These are phyloP conservation scores for Pteropus alecto DNA, from an alignment of 2,113 vertebrate genomes.

Conservation along the genomic window DNA sequence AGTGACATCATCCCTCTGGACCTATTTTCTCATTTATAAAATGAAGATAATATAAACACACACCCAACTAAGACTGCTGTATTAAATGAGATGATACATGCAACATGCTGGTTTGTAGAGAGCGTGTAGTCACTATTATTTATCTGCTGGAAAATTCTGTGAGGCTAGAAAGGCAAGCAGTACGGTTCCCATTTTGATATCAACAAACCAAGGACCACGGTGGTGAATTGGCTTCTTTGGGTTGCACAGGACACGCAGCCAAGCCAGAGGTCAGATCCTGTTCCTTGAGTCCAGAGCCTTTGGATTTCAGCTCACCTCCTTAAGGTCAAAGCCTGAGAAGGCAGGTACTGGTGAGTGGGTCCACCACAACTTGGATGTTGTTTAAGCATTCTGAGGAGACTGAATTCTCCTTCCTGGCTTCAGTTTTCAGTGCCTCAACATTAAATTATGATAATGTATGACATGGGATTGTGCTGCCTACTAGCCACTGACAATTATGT, in stretches of 20 bases:
- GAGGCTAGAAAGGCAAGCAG: neutral
- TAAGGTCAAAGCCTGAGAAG: neutral
- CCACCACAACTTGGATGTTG: too few relatives aligned
- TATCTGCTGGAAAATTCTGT: neutral
- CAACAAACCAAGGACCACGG: neutral
- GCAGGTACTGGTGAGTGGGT: rapidly evolving
- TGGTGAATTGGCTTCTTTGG: neutral
- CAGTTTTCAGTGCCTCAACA: neutral
- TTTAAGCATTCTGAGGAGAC: neutral
- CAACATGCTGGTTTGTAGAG: too few relatives aligned
- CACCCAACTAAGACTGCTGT: neutral
- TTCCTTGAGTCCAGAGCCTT: neutral
- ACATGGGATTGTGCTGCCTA: neutral
- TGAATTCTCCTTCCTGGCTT: neutral
- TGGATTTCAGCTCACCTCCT: neutral
- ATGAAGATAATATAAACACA: neutral
- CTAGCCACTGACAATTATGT: neutral
- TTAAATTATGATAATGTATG: neutral
- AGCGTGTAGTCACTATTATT: too few relatives aligned
- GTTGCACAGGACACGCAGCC: neutral
- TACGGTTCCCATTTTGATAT: neutral
- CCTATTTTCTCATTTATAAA: neutral
- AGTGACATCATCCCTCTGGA: neutral
- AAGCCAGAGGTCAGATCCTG: neutral
- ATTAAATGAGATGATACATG: neutral